A percentile compares a stretch with the other conserved stretches of the same genome.
phyloP scores from a whole-genome alignment of 1,140 invertebrate genomes.

The Drosophila sproati region DNA sequence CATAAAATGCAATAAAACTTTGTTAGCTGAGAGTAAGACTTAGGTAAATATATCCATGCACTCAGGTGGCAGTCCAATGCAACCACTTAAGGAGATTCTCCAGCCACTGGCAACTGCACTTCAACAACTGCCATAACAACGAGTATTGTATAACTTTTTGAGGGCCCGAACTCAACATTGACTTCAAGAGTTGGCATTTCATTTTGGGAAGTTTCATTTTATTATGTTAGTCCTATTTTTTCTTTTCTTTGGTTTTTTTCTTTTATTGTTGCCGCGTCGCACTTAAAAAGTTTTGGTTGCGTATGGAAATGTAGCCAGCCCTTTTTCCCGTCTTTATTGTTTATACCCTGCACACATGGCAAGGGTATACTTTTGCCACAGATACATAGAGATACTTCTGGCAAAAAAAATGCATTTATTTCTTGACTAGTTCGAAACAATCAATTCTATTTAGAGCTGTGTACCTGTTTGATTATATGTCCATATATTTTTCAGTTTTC shows the following conservation, averaged over 20 bases:
- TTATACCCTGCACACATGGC: neutral
- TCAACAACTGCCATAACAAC: conserved; percentile 33
- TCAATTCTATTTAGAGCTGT: too few species aligned
- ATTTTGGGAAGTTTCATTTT: conserved; percentile 42
- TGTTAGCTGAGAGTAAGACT: conserved; percentile 17
- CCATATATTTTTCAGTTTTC: too few species aligned
- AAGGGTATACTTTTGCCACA: neutral
- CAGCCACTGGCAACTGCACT: conserved; percentile 25
- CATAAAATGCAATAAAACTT: conserved; percentile 14
- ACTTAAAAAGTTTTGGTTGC: conserved; percentile 33
- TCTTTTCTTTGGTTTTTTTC: conserved; percentile 21
- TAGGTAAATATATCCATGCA: conserved; percentile 38
- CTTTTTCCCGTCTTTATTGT: too few species aligned
- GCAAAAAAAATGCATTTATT: neutral
- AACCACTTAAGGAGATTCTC: conserved; percentile 22
- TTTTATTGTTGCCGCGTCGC: neutral
- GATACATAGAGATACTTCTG: too few species aligned
- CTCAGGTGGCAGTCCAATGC: conserved; percentile 41
- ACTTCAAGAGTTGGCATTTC: conserved; percentile 29
- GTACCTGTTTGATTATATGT: too few species aligned
- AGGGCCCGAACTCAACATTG: conserved; percentile 22
- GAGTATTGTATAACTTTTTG: conserved; percentile 46
- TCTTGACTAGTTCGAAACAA: neutral
- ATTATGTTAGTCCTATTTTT: conserved; percentile 33
- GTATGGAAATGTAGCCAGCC: neutral